Conservation (phyloP, 2,888 invertebrate genomes). For the Pristionchus arcanus region DNA sequence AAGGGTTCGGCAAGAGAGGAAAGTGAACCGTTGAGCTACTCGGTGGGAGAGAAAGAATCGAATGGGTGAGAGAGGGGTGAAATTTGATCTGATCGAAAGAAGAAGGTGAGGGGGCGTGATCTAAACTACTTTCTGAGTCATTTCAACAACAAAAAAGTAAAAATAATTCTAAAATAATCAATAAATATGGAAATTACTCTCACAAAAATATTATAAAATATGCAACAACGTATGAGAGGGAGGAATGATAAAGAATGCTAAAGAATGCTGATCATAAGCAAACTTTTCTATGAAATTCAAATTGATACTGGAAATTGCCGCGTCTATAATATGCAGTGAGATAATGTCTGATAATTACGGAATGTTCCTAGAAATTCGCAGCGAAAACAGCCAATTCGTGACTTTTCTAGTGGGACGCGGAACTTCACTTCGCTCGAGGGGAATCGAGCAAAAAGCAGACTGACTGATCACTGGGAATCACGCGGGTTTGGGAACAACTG, state of each 20-base stretch:
- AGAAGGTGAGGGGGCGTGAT: not conserved
- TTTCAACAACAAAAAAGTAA: too few species aligned
- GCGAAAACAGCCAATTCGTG: not conserved
- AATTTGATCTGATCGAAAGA: not conserved
- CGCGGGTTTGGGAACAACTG: not conserved
- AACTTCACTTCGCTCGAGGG: not conserved
- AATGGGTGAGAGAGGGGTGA: not conserved
- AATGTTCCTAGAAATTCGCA: not conserved
- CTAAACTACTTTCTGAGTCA: too few species aligned
- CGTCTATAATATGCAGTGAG: not conserved
- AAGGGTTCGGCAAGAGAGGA: not conserved
- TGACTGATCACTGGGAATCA: constrained; percentile 10
- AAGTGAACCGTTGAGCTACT: constrained; percentile 8
- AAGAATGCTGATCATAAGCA: not conserved
- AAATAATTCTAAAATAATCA: too few species aligned
- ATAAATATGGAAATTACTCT: too few species aligned
- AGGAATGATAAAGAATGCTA: too few species aligned
- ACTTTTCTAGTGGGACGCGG: not conserved
- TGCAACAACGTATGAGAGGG: too few species aligned
- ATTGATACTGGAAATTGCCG: not conserved
- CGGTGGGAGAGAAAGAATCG: not conserved
- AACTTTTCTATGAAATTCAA: not conserved
- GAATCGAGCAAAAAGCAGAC: constrained; percentile 5
- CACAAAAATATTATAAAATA: too few species aligned
- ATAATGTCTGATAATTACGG: not conserved